These are phyloP conservation scores for Drosophila robusta DNA, from an alignment of 2,888 invertebrate species.

Conservation along the genomic window DNA sequence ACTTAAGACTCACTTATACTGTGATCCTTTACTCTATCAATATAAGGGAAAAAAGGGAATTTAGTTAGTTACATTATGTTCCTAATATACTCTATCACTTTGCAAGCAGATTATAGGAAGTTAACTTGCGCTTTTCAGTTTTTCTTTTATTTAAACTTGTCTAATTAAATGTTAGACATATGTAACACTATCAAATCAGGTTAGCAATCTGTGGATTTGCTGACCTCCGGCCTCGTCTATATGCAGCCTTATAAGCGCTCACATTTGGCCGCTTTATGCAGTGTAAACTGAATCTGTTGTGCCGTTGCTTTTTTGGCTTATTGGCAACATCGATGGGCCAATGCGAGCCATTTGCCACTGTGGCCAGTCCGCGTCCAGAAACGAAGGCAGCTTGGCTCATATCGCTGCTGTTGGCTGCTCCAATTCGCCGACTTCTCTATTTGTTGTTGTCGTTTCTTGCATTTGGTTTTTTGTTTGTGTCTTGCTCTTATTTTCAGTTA, in stretches of 20 bases:
- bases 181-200: no score
- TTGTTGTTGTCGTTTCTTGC: slow-evolving; percentile 24
- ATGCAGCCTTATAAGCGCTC: slow-evolving; percentile 59
- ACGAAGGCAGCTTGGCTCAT: slow-evolving; percentile 26
- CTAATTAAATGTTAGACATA: no score
- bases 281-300: slow-evolving; percentile 75
- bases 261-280: slow-evolving; percentile 57
- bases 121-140: no score
- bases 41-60: no score
- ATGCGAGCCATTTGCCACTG: neutral
- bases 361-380: slow-evolving; percentile 30
- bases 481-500: slow-evolving; percentile 12
- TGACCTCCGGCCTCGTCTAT: slow-evolving; percentile 42
- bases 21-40: no score
- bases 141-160: no score
- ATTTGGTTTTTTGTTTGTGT: slow-evolving; percentile 10
- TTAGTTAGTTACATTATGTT: no score
- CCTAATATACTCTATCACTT: no score
- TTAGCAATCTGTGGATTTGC: slow-evolving; percentile 20
- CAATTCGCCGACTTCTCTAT: slow-evolving; percentile 46
- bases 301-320: slow-evolving; percentile 66
- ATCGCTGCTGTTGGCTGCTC: slow-evolving; percentile 50
- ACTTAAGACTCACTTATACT: no score
- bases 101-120: no score
- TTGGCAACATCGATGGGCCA: slow-evolving; percentile 10